Conservation (phyloP, 2,113 vertebrate genomes). For the Peromyscus californicus region DNA sequence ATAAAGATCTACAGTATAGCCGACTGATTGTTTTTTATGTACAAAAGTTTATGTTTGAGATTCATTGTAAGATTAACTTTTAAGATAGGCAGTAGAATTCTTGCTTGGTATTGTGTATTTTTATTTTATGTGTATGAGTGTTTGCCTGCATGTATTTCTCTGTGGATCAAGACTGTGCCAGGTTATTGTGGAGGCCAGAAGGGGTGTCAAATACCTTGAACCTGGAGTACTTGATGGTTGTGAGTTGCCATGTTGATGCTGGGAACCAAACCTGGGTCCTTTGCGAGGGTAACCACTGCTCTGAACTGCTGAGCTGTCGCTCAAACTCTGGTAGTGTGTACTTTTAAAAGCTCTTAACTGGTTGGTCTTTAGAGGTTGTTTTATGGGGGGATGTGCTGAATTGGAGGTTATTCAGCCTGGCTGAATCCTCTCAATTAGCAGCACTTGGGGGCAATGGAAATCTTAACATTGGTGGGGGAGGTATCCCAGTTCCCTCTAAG, state of each 20-base stretch:
- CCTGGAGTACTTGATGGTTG: neutral
- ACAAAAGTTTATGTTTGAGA: no score
- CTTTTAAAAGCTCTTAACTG: neutral
- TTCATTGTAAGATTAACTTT: no score
- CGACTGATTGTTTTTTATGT: no score
- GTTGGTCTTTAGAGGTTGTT: neutral
- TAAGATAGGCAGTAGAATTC: no score
- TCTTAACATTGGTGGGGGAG: neutral
- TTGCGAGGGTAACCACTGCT: neutral
- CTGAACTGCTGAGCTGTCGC: neutral
- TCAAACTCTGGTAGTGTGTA: neutral
- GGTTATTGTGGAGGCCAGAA: neutral
- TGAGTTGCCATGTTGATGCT: neutral
- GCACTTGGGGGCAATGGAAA: neutral
- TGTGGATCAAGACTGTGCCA: neutral
- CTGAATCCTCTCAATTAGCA: neutral
- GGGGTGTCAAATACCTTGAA: neutral
- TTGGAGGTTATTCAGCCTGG: neutral
- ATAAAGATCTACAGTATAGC: neutral
- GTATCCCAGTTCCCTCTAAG: neutral
- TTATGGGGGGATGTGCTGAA: neutral
- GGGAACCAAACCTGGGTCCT: neutral
- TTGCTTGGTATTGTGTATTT: no score
- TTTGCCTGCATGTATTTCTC: neutral
- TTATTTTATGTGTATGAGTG: neutral